phyloP scores from a whole-genome alignment of 1,140 invertebrate species.

The Orussus abietinus region DNA sequence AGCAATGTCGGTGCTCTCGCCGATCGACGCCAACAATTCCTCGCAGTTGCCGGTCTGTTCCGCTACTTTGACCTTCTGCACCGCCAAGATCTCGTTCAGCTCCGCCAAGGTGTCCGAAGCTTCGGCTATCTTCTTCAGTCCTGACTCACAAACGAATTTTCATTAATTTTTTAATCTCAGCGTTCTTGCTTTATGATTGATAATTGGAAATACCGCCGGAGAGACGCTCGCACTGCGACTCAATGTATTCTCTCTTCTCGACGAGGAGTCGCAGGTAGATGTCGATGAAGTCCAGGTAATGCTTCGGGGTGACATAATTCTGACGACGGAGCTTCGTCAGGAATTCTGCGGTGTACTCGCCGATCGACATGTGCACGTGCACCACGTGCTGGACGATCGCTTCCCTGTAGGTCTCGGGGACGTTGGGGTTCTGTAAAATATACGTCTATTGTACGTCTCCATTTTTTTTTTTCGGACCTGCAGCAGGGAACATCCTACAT shows the following conservation, averaged over 20 bases:
- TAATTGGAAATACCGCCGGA: slow-evolving; percentile 35
- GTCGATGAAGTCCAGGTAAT: slow-evolving; percentile 82
- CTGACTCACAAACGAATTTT: slow-evolving; percentile 54
- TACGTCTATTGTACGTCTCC: slow-evolving; percentile 7
- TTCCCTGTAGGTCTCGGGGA: slow-evolving; percentile 64
- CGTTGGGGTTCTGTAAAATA: slow-evolving; percentile 54
- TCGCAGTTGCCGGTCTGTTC: slow-evolving; percentile 75
- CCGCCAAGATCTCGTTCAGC: slow-evolving; percentile 69
- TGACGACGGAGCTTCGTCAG: slow-evolving; percentile 65
- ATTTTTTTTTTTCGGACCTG: too few species aligned
- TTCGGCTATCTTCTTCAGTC: slow-evolving; percentile 75
- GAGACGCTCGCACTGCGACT: slow-evolving; percentile 43
- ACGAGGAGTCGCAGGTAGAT: slow-evolving; percentile 72
- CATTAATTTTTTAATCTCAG: not conserved
- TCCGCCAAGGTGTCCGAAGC: slow-evolving; percentile 69
- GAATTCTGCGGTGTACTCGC: slow-evolving; percentile 70
- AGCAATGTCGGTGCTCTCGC: slow-evolving; percentile 60
- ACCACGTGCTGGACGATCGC: slow-evolving; percentile 78
- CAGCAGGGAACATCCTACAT: too few species aligned
- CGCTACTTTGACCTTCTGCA: slow-evolving; percentile 72
- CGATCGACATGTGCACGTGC: slow-evolving; percentile 73
- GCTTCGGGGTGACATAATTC: slow-evolving; percentile 87
- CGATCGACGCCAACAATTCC: slow-evolving; percentile 64
- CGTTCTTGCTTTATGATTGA: too few species aligned
- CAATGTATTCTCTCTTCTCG: slow-evolving; percentile 54